A percentile compares a stretch with the other conserved stretches of the same genome.
Conservation (phyloP, 2,888 invertebrate species). For the Bibio marci region DNA sequence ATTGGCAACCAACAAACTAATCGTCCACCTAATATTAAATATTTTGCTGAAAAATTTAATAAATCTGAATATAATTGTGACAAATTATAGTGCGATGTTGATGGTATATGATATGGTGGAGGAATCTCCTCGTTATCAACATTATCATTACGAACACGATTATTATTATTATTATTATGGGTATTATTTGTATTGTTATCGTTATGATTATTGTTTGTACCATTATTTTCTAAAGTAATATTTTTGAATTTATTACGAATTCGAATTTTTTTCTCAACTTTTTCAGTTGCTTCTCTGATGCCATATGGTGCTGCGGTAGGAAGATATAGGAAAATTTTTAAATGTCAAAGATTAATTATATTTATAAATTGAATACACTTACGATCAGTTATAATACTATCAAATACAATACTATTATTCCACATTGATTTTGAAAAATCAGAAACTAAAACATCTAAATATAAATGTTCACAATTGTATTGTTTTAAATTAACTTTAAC, state of each 20-base stretch:
- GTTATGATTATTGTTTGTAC: no score
- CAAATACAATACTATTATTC: constrained; percentile 51
- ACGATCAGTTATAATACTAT: constrained; percentile 95
- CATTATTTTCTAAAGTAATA: no score
- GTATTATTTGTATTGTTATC: constrained; percentile 27
- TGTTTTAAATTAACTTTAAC: constrained; percentile 76
- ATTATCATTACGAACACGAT: no score
- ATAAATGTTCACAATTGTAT: constrained; percentile 57
- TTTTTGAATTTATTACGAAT: no score
- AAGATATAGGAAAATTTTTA: background rate
- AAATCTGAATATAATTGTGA: constrained; percentile 71
- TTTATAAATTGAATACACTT: constrained; percentile 29
- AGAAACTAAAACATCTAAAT: constrained; percentile 77
- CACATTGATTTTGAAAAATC: constrained; percentile 80
- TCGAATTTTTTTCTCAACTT: constrained; percentile 33
- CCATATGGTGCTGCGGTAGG: constrained; percentile 99
- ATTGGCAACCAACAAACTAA: constrained; percentile 94
- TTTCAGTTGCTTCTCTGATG: constrained; percentile 82
- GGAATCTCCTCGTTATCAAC: no score
- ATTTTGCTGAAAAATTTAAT: constrained; percentile 60
- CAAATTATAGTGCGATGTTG: constrained; percentile 72
- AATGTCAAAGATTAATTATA: constrained; percentile 2
- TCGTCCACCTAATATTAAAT: constrained; percentile 57
- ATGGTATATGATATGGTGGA: constrained; percentile 75
- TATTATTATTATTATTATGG: no score